Conservation (phyloP, 2,797 vertebrate species). For the Champsocephalus gunnari region DNA sequence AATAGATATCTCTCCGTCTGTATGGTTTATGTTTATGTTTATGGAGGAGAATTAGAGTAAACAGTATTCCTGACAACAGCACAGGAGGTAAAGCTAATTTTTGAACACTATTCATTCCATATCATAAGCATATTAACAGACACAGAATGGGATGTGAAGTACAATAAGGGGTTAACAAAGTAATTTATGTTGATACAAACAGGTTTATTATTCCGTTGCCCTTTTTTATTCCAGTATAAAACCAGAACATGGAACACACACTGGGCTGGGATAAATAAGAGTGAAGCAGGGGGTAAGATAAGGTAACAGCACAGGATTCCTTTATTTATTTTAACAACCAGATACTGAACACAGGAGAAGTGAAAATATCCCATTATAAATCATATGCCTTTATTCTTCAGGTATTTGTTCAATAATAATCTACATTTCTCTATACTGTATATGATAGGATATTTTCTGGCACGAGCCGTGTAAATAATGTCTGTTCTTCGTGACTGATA, state of each 20-base stretch:
- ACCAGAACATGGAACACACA: background rate
- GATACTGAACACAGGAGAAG: background rate
- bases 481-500: conserved; percentile 1
- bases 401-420: background rate
- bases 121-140: background rate
- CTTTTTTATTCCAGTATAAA: conserved; percentile 23
- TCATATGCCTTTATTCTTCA: background rate
- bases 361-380: background rate
- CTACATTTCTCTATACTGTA: no score
- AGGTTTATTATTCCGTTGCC: conserved; percentile 1
- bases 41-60: background rate
- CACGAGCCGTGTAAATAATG: background rate
- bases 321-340: background rate
- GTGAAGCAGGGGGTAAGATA: background rate
- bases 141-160: background rate
- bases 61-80: background rate
- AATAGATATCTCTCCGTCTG: background rate
- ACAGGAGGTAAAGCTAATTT: background rate
- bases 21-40: background rate
- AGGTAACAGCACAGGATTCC: background rate
- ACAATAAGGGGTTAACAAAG: background rate
- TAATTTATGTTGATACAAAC: conserved; percentile 1
- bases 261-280: background rate
- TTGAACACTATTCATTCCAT: background rate
- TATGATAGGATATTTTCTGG: background rate